These are phyloP conservation scores for Marmota monax DNA, from an alignment of 2,113 vertebrate genomes.

Conservation along the genomic window DNA sequence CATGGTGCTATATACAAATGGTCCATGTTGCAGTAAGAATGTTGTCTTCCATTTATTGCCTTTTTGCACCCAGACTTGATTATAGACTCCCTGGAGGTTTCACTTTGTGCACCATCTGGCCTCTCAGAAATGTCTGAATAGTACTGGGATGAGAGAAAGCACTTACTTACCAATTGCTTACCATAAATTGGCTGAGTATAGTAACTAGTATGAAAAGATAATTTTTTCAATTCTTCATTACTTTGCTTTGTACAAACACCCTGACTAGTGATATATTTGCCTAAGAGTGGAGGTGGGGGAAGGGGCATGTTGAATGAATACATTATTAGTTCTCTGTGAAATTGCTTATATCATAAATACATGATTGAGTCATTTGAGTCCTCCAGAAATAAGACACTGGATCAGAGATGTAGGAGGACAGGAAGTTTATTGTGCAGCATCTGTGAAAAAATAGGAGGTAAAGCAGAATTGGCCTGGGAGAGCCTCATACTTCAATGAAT, in stretches of 20 bases:
- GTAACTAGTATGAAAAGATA: slow-evolving; percentile 19
- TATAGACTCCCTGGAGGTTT: slow-evolving; percentile 55
- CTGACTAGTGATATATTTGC: not conserved
- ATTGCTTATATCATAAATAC: slow-evolving; percentile 3
- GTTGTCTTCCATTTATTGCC: slow-evolving; percentile 37
- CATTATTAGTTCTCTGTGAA: slow-evolving; percentile 14
- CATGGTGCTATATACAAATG: not conserved
- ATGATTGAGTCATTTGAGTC: not conserved
- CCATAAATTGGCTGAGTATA: slow-evolving; percentile 27
- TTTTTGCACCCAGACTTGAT: slow-evolving; percentile 26
- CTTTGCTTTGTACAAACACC: slow-evolving; percentile 48
- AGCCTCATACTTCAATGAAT: not conserved
- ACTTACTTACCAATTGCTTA: not conserved
- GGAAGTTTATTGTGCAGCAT: not conserved
- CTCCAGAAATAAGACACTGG: not conserved
- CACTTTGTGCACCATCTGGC: slow-evolving; percentile 55
- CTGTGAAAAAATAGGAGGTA: slow-evolving; percentile 42
- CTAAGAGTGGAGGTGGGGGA: not conserved
- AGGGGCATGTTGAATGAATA: not conserved
- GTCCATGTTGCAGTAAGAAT: not conserved
- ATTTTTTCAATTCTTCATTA: slow-evolving; percentile 29
- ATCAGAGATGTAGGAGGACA: not conserved
- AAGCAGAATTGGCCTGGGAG: not conserved
- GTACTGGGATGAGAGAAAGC: not conserved
- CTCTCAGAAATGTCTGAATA: slow-evolving; percentile 56